A percentile compares a stretch with the other conserved stretches of the same genome.
Evolutionary conservation across 2,888 invertebrate genomes (phyloP).

Genomic region (Notocelia uddmanniana): DNA sequence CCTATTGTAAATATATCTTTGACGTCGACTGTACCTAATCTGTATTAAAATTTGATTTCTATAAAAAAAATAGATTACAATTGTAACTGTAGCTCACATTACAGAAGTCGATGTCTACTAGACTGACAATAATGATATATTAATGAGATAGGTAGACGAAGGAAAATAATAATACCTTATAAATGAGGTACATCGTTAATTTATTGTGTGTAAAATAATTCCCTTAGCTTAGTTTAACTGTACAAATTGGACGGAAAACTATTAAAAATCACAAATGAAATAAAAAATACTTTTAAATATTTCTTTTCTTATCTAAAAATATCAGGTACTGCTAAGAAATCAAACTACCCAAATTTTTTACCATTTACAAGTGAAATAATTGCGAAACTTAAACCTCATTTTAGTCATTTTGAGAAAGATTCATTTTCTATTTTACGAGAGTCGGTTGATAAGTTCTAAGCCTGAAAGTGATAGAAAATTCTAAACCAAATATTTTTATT

Average conservation of each 20-base stretch:
- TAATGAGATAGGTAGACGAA: constrained; percentile 19
- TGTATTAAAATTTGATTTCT: neutral
- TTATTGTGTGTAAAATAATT: constrained; percentile 12
- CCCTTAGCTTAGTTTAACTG: constrained; percentile 20
- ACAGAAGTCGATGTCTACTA: constrained; percentile 18
- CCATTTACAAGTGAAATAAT: no score
- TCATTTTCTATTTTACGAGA: no score
- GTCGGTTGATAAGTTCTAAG: no score
- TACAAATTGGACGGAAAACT: constrained; percentile 36
- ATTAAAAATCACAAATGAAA: constrained; percentile 27
- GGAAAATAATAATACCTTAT: constrained; percentile 15
- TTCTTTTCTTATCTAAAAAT: neutral
- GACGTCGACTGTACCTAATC: no score
- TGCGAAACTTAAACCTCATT: no score
- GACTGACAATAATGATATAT: constrained; percentile 31
- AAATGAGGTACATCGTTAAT: constrained; percentile 19
- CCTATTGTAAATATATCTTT: no score
- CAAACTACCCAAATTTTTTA: no score
- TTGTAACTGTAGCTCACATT: neutral
- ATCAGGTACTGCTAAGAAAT: no score
- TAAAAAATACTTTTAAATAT: constrained; percentile 9
- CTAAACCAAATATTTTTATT: no score
- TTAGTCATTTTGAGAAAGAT: no score
- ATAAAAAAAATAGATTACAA: neutral
- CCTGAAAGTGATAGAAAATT: no score